These are phyloP conservation scores for Stomatorhinus walkeri DNA, from an alignment of 2,797 vertebrate species.

Conservation along the genomic window DNA sequence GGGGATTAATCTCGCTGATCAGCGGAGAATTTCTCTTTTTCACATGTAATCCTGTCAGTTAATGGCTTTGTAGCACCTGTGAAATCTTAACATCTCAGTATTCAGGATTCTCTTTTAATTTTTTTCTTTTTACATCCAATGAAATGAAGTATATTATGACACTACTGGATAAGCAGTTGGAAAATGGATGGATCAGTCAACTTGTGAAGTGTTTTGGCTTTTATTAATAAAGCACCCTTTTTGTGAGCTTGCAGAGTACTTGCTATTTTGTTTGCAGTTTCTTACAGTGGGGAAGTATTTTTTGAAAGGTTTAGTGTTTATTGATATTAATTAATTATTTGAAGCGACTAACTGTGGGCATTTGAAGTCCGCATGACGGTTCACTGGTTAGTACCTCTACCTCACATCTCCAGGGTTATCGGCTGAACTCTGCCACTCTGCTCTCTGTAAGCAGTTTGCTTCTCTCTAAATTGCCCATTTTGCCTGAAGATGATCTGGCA, in stretches of 20 bases:
- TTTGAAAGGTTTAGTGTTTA: neutral
- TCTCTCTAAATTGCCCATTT: neutral
- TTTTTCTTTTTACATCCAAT: neutral
- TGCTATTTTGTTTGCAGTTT: neutral
- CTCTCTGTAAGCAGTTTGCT: neutral
- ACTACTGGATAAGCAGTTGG: neutral
- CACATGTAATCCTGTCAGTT: neutral
- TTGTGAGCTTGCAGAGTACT: neutral
- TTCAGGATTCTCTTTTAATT: neutral
- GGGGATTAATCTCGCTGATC: neutral
- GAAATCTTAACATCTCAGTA: neutral
- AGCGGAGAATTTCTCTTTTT: neutral
- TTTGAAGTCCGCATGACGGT: neutral
- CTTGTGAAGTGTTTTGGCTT: neutral
- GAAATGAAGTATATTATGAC: slow-evolving; percentile 3
- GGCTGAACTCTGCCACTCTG: neutral
- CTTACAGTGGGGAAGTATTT: neutral
- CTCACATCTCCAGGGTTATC: neutral
- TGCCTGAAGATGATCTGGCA: neutral
- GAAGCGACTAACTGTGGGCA: neutral
- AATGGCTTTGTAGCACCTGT: neutral
- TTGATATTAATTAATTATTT: neutral
- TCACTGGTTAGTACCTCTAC: neutral
- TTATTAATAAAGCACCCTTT: neutral
- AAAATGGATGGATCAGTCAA: neutral